Evolutionary conservation across 2,113 vertebrate genomes (phyloP), one percentile per base, ranked within the genome.

Genomic region (Forbesichthys papilliferus): DNA sequence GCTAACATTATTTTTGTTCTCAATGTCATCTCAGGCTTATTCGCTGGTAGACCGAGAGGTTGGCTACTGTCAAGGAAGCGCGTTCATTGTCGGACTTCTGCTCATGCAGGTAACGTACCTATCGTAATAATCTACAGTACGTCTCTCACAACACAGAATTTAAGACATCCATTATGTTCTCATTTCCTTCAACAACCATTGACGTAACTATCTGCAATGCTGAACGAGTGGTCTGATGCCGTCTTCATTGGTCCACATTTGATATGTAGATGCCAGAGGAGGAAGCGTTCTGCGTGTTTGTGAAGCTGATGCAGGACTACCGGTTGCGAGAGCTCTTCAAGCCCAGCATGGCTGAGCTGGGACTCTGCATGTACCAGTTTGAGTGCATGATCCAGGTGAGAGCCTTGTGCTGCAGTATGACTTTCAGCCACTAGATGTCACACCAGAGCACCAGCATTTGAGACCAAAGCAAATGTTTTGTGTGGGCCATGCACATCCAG

Each of bases 281-380:
- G 77, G 98, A 99, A 82, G 98, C 98, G 4, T 99, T 99, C 89
- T 98, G 98, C 84, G 98, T 99, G 61, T 99, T 99, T 92, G 95
- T 99, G 79, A 98, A 98, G 88, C 87, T 99, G 92, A 99, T 99
- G 98, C 98, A 99, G 86, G 97, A 99, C 79, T 99, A 99, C 90
- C 93, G 97, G 78, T 93, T 99, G 64, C 93, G 98, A 76, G 98
- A 99, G 88, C 96, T 99, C 80, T 99, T 99, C 87, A 99, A 99
- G 83, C 98, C 98, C 75, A 99, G 92, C 74, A 99, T 99, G 98
- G 98, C 98, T 52, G 98, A 99, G 80, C 90, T 99, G 89, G 97
- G 98, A 42, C 96, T 99, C 77, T 99, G 98, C 92, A 99, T 99
- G 98, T 99, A 99, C 90, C 98, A 99, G 90, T 98, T 99, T 94